A percentile compares a stretch with the other conserved stretches of the same genome.
Evolutionary conservation across 1,140 invertebrate genomes (phyloP).

Genomic region (Drosophila repleta): DNA sequence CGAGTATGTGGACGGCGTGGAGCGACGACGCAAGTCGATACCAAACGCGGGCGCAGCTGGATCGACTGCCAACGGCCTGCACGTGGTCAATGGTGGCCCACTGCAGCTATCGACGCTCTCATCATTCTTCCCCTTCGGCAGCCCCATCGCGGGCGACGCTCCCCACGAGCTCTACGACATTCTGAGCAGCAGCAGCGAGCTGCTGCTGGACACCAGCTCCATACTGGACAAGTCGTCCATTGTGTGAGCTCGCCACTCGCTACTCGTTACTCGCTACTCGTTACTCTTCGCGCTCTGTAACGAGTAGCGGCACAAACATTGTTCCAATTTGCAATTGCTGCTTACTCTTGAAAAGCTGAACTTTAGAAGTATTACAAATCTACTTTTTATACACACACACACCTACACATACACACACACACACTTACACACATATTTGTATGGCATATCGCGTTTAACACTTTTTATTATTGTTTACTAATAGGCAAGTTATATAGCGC

Average conservation of each 20-base stretch:
- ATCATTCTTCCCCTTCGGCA: slow-evolving; percentile 85
- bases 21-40: slow-evolving; percentile 60
- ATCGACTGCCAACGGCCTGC: slow-evolving; percentile 49
- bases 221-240: slow-evolving; percentile 82
- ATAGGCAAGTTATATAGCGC: slow-evolving; percentile 70
- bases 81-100: slow-evolving; percentile 35
- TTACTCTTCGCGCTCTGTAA: neutral
- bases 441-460: slow-evolving; percentile 74
- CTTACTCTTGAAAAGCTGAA: slow-evolving; percentile 66
- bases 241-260: slow-evolving; percentile 48
- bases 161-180: slow-evolving; percentile 80
- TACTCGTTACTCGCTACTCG: neutral
- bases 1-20: slow-evolving; percentile 77
- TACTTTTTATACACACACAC: slow-evolving; percentile 38
- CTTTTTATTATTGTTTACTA: slow-evolving; percentile 76
- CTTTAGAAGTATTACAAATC: slow-evolving; percentile 71
- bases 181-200: slow-evolving; percentile 72
- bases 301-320: neutral
- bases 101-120: slow-evolving; percentile 76
- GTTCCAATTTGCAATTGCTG: slow-evolving; percentile 28
- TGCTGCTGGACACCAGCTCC: slow-evolving; percentile 71
- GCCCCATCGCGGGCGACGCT: slow-evolving; percentile 72
- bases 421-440: slow-evolving; percentile 14
- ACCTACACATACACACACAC: slow-evolving; percentile 21
- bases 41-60: neutral